These are phyloP conservation scores for Eremobia ochroleuca DNA, from an alignment of 2,888 invertebrate genomes.

Conservation along the genomic window DNA sequence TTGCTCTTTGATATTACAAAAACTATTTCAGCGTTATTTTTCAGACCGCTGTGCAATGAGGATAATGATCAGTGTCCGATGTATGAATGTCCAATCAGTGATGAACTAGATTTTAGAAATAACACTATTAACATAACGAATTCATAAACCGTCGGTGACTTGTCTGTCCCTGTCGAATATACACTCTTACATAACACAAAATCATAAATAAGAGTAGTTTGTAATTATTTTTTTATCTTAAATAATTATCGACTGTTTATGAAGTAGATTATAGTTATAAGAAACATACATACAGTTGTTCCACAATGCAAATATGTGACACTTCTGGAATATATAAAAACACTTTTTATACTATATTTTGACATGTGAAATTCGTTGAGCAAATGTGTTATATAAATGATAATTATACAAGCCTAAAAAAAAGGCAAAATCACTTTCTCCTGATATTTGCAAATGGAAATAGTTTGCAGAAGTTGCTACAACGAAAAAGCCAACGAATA, in stretches of 20 bases:
- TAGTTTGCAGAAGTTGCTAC: conserved; percentile 24
- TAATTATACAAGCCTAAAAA: conserved; percentile 2
- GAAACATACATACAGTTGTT: conserved; percentile 77
- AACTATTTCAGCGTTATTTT: conserved; percentile 87
- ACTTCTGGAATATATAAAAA: conserved; percentile 32
- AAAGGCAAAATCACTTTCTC: conserved; percentile 2
- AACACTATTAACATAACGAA: conserved; percentile 87
- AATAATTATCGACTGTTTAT: conserved; percentile 83
- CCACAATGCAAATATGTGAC: conserved; percentile 70
- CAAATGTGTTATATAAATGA: conserved; percentile 15
- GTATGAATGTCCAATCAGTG: conserved; percentile 89
- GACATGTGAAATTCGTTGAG: conserved; percentile 27
- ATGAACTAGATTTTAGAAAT: conserved; percentile 87
- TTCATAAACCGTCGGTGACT: conserved; percentile 85
- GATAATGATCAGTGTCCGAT: conserved; percentile 88
- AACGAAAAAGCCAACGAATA: conserved; percentile 53
- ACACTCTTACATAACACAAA: conserved; percentile 62
- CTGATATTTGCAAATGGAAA: conserved; percentile 30
- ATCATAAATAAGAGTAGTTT: conserved; percentile 51
- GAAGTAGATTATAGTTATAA: conserved; percentile 81
- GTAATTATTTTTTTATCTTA: conserved; percentile 51
- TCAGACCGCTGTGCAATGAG: conserved; percentile 90
- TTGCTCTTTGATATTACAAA: conserved; percentile 91
- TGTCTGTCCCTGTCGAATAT: conserved; percentile 24
- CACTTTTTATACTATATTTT: conserved; percentile 8